A percentile compares a stretch with the other conserved stretches of the same genome.
These are phyloP conservation scores for Camponotus pennsylvanicus DNA, from an alignment of 1,140 invertebrate species.

Conservation along the genomic window DNA sequence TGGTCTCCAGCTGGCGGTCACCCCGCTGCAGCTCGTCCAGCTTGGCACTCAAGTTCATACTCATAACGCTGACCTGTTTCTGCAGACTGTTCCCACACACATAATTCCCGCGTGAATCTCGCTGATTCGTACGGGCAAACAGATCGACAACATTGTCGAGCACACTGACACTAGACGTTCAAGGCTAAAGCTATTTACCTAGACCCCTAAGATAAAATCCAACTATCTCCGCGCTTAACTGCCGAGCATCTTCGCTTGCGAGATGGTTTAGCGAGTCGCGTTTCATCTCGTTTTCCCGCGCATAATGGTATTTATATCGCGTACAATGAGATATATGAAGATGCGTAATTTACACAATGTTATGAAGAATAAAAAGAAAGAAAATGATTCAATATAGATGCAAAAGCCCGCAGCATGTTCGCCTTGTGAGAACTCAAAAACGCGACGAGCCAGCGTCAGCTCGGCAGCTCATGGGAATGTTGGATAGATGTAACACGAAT, in stretches of 20 bases:
- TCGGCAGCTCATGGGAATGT: slow-evolving; percentile 71
- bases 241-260: slow-evolving; percentile 72
- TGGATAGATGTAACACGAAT: slow-evolving; percentile 56
- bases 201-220: slow-evolving; percentile 59
- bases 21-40: slow-evolving; percentile 95
- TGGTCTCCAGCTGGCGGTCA: slow-evolving; percentile 95
- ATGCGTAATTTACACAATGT: slow-evolving; percentile 23
- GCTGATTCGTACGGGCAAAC: slow-evolving; percentile 66
- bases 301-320: not conserved
- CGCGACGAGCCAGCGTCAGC: slow-evolving; percentile 66
- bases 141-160: slow-evolving; percentile 71
- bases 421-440: slow-evolving; percentile 16
- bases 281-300: not conserved
- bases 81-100: slow-evolving; percentile 91
- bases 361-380: slow-evolving; percentile 1
- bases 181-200: slow-evolving; percentile 67
- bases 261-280: slow-evolving; percentile 31
- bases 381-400: slow-evolving; percentile 34
- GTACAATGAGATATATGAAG: not conserved
- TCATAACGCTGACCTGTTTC: slow-evolving; percentile 98
- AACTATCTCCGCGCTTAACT: slow-evolving; percentile 74
- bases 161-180: slow-evolving; percentile 75
- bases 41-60: slow-evolving; percentile 96
- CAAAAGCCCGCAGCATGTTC: slow-evolving; percentile 32
- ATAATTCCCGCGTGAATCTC: slow-evolving; percentile 72